Conservation (phyloP, 2,113 vertebrate genomes). For the Synchiropus splendidus region DNA sequence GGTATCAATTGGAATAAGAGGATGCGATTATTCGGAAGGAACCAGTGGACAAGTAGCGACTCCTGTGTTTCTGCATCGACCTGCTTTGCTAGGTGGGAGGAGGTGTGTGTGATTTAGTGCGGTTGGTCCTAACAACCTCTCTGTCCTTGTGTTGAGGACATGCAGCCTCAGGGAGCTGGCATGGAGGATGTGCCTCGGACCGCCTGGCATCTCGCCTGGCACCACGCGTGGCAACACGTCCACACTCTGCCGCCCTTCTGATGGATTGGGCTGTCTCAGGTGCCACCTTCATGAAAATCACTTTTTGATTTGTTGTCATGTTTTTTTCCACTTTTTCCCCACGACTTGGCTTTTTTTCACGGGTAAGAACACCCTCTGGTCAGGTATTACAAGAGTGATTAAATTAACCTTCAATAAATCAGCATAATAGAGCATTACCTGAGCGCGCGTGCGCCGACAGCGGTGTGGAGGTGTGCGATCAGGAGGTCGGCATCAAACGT, state of each 20-base stretch:
- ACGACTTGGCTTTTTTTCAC: conserved; percentile 39
- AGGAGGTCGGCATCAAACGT: conserved; percentile 39
- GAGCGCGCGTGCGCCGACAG: conserved; percentile 23
- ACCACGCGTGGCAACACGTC: conserved; percentile 51
- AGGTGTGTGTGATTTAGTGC: conserved; percentile 59
- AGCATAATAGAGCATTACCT: conserved; percentile 50
- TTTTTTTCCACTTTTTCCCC: conserved; percentile 39
- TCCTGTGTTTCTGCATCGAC: conserved; percentile 36
- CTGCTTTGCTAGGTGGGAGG: conserved; percentile 50
- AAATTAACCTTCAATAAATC: conserved; percentile 62
- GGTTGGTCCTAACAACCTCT: conserved; percentile 60
- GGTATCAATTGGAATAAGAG: conserved; percentile 56
- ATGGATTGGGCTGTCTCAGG: conserved; percentile 53
- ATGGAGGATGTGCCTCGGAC: conserved; percentile 55
- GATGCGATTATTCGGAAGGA: conserved; percentile 28
- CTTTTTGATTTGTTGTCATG: conserved; percentile 63
- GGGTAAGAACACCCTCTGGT: conserved; percentile 53
- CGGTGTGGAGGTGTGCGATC: conserved; percentile 26
- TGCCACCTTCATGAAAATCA: conserved; percentile 61
- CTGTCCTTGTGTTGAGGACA: conserved; percentile 64
- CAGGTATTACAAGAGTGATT: conserved; percentile 56
- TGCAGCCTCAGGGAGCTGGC: conserved; percentile 62
- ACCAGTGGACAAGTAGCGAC: conserved; percentile 37
- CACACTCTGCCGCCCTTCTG: conserved; percentile 50
- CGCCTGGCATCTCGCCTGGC: conserved; percentile 63